Base-by-base conservation (phyloP, 1,140 invertebrate genomes). In the Cydia strobilella region DNA sequence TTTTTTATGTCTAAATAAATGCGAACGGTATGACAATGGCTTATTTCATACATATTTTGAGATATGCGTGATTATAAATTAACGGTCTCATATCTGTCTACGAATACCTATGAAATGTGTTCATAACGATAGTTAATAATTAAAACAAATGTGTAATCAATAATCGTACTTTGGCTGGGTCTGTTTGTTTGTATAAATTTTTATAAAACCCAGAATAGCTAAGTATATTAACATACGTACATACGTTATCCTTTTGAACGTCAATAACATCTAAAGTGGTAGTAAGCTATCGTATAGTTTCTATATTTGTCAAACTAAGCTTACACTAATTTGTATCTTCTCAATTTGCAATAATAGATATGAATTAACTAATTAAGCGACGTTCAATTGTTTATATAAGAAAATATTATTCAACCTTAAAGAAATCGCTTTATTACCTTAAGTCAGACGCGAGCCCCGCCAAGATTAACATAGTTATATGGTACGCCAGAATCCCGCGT, bases 391-490 rank as follows among this genome's bases (percentile, higher is more conserved):
- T 1, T 59, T 59, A 59, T 10, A 10, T 59, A 59, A 59, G 3
- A 18, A 51, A 5, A 48, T 48, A 15, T n/a, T 51, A n/a, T 6
- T 51, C 48, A n/a, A 59, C 9, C 54, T 59, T 20, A 23, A 45
- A 45, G 42, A 13, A 54, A 54, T 54, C 54, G 54, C 54, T 59
- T 23, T 59, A 23, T 23, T 20, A 54, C 51, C 51, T 54, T 18
- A 54, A 59, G 18, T 23, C 18, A 69, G 65, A 39, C 31, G n/a
- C 27, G 27, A 35, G 27, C 65, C 31, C 35, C 65, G 65, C 31
- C 65, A 66, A 35, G 31, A 18, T 69, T 35, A 69, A 39, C 15
- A 39, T 69, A 69, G 65, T 69, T 69, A 39, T 69, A 69, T 69
- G 27, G 35, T 66, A 69, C 65, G 65, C 27, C 65, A 39, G 65